Base-by-base conservation (phyloP, 2,888 invertebrate genomes). In the Drosophila suboccidentalis region DNA sequence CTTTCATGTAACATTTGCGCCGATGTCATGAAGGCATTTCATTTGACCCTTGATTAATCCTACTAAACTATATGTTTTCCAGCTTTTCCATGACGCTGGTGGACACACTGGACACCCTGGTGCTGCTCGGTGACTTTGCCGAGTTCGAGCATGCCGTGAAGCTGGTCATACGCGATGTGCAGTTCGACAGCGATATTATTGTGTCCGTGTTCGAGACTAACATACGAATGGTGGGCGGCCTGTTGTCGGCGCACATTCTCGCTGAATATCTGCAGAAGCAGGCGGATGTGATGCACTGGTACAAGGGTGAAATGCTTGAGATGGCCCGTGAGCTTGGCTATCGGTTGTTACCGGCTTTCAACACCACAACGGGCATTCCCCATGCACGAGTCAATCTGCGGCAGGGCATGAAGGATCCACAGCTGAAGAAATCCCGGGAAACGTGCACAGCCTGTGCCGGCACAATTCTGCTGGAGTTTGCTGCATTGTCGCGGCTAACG, bases 161-260 rank as follows among this genome's bases (percentile, higher is more conserved):
- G 92, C 94, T 97, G 71, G 96, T 99, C 44, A 96, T 98, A 73
- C 94, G 94, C 66, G 96, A 98, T 92, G 97, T 99, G 8, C 95
- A 95, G 60, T 99, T 99, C 93, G 98, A 99, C 92, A 96, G 95
- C 79, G 98, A 99, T 93, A 95, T 99, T 70, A 95, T 98, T 59
- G 99, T 99, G 9, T 99, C 99, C 0, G 98, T 99, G 4, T 99
- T 99, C 93, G 99, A 99, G 93, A 98, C 98, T 9, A 99, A 99
- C 92, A 99, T 99, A 84, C 94, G 99, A 81, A 96, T 99, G 94
- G 94, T 99, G n/a, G 99, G 99, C 4, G 99, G 99, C 46, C 93
- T 99, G 29, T 92, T 99, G 15, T 98, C 98, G 6, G 98, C 97
- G 13, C 99, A 99, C 92, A 96, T 98, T 72, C 93, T 99, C 69